These are phyloP conservation scores for Zoanthus sansibaricus DNA, from an alignment of 92 coral and sea anemone species.

Conservation along the genomic window DNA sequence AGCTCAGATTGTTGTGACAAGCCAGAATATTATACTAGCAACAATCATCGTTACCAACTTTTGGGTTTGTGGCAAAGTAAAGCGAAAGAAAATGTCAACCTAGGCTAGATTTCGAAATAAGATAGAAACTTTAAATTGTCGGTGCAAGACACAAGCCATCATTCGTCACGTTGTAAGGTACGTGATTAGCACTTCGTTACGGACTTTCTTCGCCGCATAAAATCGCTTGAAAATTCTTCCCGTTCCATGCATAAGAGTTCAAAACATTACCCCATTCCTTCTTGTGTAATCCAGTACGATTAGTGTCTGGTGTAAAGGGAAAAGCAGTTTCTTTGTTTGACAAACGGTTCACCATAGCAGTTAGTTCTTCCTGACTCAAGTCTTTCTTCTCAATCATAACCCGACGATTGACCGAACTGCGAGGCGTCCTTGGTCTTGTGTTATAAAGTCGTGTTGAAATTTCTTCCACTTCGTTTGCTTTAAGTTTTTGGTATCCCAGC, in stretches of 20 bases:
- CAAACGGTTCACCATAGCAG: slow-evolving; percentile 81
- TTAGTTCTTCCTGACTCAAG: slow-evolving; percentile 69
- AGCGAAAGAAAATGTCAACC: too few relatives aligned
- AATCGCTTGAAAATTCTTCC: slow-evolving; percentile 93
- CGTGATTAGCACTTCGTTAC: slow-evolving; percentile 6
- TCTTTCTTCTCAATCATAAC: slow-evolving; percentile 70
- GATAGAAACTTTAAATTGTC: background rate
- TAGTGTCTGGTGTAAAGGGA: slow-evolving; percentile 81
- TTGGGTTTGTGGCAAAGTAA: too few relatives aligned
- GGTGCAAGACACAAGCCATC: background rate
- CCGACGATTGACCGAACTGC: slow-evolving; percentile 42
- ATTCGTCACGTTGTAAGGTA: background rate
- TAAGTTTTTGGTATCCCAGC: slow-evolving; percentile 88
- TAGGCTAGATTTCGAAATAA: background rate
- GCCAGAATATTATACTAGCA: too few relatives aligned
- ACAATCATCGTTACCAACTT: too few relatives aligned
- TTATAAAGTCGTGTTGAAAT: slow-evolving; percentile 77
- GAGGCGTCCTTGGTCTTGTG: slow-evolving; percentile 57
- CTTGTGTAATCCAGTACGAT: slow-evolving; percentile 73
- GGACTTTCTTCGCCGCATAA: slow-evolving; percentile 98
- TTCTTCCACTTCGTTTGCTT: slow-evolving; percentile 75
- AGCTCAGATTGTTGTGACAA: too few relatives aligned
- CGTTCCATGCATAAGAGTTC: slow-evolving; percentile 97
- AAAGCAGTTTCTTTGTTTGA: slow-evolving; percentile 82
- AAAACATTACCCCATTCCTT: slow-evolving; percentile 88